A percentile compares a stretch with the other conserved stretches of the same genome.
These are phyloP conservation scores for Cydia fagiglandana DNA, from an alignment of 1,140 invertebrate species.

Conservation along the genomic window DNA sequence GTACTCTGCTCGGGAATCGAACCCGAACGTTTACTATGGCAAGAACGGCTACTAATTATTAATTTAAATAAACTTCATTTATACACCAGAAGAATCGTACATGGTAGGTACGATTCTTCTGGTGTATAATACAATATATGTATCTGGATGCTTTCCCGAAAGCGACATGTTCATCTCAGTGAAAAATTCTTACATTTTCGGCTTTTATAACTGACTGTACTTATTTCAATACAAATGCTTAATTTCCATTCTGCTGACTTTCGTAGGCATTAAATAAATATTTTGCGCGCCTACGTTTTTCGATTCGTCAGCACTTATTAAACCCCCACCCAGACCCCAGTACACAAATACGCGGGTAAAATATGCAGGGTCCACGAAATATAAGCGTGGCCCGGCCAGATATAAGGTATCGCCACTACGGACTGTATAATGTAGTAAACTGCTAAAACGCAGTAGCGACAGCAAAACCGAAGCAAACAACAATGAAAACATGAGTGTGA, in stretches of 20 bases:
- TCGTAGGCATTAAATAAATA: not conserved
- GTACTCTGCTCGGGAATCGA: no score
- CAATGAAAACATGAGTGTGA: not conserved
- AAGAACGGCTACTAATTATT: no score
- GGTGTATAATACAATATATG: no score
- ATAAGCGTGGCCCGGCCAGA: conserved; percentile 24
- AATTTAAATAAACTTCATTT: no score
- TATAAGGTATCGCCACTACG: conserved; percentile 29
- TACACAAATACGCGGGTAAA: conserved; percentile 25
- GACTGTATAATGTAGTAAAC: conserved; percentile 24
- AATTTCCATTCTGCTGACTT: not conserved
- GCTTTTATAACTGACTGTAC: no score
- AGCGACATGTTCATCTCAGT: no score
- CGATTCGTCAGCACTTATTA: not conserved
- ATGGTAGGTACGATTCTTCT: no score
- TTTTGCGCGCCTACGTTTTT: not conserved
- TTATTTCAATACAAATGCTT: no score
- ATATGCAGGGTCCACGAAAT: conserved; percentile 27
- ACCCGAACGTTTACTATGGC: no score
- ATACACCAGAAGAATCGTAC: no score
- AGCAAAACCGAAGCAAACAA: not conserved
- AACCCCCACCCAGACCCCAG: not conserved
- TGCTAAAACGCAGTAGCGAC: conserved; percentile 10
- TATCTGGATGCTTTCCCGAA: no score
- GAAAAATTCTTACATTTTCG: no score